Base-by-base conservation (phyloP, 2,113 vertebrate genomes). In the Mandrillus leucophaeus region DNA sequence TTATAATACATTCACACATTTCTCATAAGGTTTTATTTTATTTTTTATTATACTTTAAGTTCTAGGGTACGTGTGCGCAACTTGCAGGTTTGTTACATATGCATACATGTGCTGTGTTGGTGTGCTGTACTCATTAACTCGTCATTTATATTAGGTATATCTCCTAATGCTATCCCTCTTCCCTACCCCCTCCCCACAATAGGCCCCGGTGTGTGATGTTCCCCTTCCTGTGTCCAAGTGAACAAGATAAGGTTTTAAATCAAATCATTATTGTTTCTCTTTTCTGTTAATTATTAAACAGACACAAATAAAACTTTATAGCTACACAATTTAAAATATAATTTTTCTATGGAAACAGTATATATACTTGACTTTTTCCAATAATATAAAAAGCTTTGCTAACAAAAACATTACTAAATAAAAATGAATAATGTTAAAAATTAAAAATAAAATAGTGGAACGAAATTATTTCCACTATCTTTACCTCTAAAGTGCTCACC, bases 401-500 rank as follows among this genome's bases (percentile, higher is more conserved):
- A 95, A 90, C 1, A 43, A 96, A 64, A 94, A 38, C 13, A 43
- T 90, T 91, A 93, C 40, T 96, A 3, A 38, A 8, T 18, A 57
- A 48, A 38, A 87, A 97, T 85, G 30, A 98, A 96, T 91, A 86
- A 50, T 14, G 14, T 50, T 14, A 50, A 50, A 50, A 50, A 50
- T 50, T 3, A 50, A 50, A 50, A 50, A 50, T 50, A 50, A 50
- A 50, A 50, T 14, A 50, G 48, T 23, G 64, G 43, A 3, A 16
- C 90, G 95, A 94, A 97, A 92, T 40, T 38, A 66, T 93, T 88
- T 78, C 66, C 38, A 75, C 17, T 45, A 38, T 93, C 88, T 97
- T 96, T 20, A 84, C 23, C 92, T 98, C 68, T 88, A 76, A 66
- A 90, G 13, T 70, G 23, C 78, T 84, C 0, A 0, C 38, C 90